These are phyloP conservation scores for Steinernema carpocapsae DNA, from an alignment of 2,888 invertebrate species.

Conservation along the genomic window DNA sequence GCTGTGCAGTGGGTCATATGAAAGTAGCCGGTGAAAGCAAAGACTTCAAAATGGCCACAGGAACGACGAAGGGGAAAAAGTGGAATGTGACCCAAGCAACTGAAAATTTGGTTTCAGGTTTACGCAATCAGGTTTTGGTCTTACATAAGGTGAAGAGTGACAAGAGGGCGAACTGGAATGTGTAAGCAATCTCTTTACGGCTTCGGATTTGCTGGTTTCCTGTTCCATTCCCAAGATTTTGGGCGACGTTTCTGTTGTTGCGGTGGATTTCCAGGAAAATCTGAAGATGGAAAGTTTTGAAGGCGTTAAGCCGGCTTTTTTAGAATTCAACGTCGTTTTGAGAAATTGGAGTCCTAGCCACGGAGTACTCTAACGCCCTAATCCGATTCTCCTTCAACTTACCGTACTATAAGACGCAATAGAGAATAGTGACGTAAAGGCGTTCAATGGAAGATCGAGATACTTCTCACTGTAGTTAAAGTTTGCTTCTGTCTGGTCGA, in stretches of 20 bases:
- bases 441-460: conserved; percentile 8
- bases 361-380: not conserved
- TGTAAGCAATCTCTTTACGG: not conserved
- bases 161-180: conserved; percentile 14
- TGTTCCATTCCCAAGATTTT: not conserved
- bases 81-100: conserved; percentile 13
- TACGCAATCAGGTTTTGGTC: no score
- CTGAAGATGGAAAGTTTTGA: not conserved
- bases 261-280: conserved; percentile 19
- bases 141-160: conserved; percentile 7
- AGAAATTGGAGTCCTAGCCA: no score
- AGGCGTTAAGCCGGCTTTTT: not conserved
- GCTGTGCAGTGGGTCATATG: conserved; percentile 21
- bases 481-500: not conserved
- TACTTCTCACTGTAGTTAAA: conserved; percentile 29
- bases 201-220: not conserved
- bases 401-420: not conserved
- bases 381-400: not conserved
- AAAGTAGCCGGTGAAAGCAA: not conserved
- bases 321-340: no score
- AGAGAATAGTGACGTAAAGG: not conserved
- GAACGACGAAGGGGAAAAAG: conserved; percentile 5
- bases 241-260: not conserved
- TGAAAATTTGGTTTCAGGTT: no score
- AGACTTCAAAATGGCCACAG: not conserved